A percentile compares a stretch with the other conserved stretches of the same genome.
Evolutionary conservation across 2,797 vertebrate genomes (phyloP).

Genomic region (Thalassophryne amazonica): DNA sequence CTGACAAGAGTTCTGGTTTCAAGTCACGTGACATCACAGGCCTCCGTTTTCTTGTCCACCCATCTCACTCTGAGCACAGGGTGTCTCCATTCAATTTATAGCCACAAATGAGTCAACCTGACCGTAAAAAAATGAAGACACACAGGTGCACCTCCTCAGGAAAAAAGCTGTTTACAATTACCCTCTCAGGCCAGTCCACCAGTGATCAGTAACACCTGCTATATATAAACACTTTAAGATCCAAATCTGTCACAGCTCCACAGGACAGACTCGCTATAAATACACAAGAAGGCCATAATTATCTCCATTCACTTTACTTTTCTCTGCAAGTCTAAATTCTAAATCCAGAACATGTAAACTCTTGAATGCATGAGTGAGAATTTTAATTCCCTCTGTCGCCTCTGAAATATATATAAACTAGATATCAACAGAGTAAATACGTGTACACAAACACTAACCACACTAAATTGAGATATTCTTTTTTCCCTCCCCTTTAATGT

Average conservation of each 20-base stretch:
- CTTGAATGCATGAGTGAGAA: slow-evolving; percentile 13
- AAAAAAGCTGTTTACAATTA: slow-evolving; percentile 52
- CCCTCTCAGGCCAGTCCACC: slow-evolving; percentile 32
- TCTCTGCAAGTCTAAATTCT: slow-evolving; percentile 50
- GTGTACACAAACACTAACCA: slow-evolving; percentile 13
- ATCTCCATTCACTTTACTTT: slow-evolving; percentile 27
- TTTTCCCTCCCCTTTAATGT: slow-evolving; percentile 19
- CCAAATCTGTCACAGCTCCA: slow-evolving; percentile 61
- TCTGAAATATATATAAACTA: slow-evolving; percentile 32
- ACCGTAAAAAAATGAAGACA: slow-evolving; percentile 16
- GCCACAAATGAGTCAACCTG: slow-evolving; percentile 14
- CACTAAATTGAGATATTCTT: slow-evolving; percentile 29
- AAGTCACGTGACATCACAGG: slow-evolving; percentile 34
- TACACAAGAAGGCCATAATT: slow-evolving; percentile 44
- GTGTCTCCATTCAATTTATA: slow-evolving; percentile 25
- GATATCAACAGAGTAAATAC: slow-evolving; percentile 44
- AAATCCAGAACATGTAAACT: slow-evolving; percentile 24
- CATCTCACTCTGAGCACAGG: slow-evolving; percentile 7
- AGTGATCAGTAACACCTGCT: slow-evolving; percentile 55
- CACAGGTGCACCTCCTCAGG: slow-evolving; percentile 9
- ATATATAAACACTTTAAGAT: slow-evolving; percentile 71
- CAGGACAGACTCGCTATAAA: slow-evolving; percentile 64
- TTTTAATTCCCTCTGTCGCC: slow-evolving; percentile 34
- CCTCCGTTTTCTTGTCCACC: slow-evolving; percentile 7
- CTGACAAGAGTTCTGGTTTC: slow-evolving; percentile 36